A percentile compares a stretch with the other conserved stretches of the same genome.
phyloP scores from a whole-genome alignment of 2,888 invertebrate genomes.

The Parelbella ahira region DNA sequence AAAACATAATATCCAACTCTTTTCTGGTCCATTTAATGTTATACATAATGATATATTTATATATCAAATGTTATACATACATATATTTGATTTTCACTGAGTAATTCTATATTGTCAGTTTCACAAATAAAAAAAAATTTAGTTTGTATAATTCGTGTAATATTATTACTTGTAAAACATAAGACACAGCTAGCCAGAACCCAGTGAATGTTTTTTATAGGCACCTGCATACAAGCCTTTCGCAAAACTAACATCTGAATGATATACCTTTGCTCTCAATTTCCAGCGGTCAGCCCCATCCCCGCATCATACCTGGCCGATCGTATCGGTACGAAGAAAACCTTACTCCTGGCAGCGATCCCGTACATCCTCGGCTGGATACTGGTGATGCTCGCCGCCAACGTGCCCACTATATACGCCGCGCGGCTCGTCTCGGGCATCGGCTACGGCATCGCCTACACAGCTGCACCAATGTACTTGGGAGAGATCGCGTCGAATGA shows the following conservation, averaged over 20 bases:
- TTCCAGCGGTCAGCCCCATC: constrained; percentile 82
- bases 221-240: no score
- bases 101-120: no score
- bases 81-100: no score
- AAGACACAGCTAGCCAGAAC: no score
- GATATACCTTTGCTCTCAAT: background rate
- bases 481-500: constrained; percentile 82
- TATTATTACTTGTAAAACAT: no score
- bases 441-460: constrained; percentile 82
- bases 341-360: constrained; percentile 79
- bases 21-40: no score
- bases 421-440: constrained; percentile 82
- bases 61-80: no score
- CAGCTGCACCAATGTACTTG: constrained; percentile 82
- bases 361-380: constrained; percentile 84
- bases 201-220: no score
- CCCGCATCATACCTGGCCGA: constrained; percentile 83
- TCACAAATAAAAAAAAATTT: no score
- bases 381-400: constrained; percentile 80
- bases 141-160: no score
- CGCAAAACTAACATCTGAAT: background rate
- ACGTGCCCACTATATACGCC: constrained; percentile 78
- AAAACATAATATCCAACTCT: no score
- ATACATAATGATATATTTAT: no score
- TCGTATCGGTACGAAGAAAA: constrained; percentile 83